These are phyloP conservation scores for Sericinus montela DNA, from an alignment of 2,888 invertebrate species.

Conservation along the genomic window DNA sequence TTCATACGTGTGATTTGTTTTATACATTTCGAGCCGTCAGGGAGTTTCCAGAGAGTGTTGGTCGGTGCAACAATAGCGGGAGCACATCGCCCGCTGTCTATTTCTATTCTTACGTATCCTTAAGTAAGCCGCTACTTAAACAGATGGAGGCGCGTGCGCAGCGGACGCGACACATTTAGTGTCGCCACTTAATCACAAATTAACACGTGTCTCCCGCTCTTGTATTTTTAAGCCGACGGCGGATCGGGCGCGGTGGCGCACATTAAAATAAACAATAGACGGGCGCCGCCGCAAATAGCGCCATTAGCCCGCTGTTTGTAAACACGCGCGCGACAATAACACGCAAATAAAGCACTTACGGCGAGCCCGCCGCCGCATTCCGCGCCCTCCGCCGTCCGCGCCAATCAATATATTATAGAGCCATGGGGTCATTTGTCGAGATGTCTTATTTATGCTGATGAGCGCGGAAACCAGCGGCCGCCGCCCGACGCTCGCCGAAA, in stretches of 20 bases:
- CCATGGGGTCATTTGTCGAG: conserved; percentile 53
- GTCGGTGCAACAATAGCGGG: background rate
- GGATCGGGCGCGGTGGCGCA: conserved; percentile 1
- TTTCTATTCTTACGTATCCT: conserved; percentile 5
- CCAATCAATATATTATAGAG: conserved; percentile 43
- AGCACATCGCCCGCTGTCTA: background rate
- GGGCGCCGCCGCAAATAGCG: conserved; percentile 45
- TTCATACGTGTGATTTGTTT: too few species aligned
- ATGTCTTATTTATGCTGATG: conserved; percentile 66
- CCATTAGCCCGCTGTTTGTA: conserved; percentile 64
- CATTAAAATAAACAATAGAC: conserved; percentile 42
- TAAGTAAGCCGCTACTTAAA: conserved; percentile 12
- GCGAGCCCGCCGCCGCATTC: conserved; percentile 31
- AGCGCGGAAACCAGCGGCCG: conserved; percentile 38
- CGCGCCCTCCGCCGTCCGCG: conserved; percentile 33
- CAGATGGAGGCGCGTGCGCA: conserved; percentile 7
- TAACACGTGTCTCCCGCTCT: conserved; percentile 18
- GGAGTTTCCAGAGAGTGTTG: background rate
- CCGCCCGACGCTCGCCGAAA: conserved; percentile 25
- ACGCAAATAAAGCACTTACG: conserved; percentile 32
- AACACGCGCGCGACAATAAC: conserved; percentile 36
- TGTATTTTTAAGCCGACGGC: conserved; percentile 6
- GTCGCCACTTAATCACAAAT: conserved; percentile 12
- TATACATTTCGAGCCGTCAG: background rate
- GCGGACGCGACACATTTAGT: conserved; percentile 5